Base-by-base conservation (phyloP, 1,140 invertebrate genomes). In the Rhizoglyphus robini region DNA sequence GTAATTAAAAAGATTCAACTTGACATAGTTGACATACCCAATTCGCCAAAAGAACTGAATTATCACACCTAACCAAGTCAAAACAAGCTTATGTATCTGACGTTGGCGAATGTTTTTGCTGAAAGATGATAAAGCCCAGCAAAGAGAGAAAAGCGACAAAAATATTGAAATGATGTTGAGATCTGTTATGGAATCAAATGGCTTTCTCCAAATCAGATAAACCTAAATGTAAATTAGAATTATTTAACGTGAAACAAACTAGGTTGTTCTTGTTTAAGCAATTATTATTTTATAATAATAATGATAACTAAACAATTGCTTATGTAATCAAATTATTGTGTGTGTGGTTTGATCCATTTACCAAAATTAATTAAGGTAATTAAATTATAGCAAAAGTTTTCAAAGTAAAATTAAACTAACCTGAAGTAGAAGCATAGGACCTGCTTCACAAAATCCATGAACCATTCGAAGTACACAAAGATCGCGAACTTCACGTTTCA, bases 41-140 rank as follows among this genome's bases (percentile, higher is more conserved):
- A 88, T 72, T 30, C 90, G 78, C 78, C 78, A 79, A 5, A 74
- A 61, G 67, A 92, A 82, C 75, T 88, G 86, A 68, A 86, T 87
- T 57, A 90, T 83, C n/a, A 90, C 88, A 1, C 89, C 88, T 8
- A 91, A 80, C 87, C 88, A 91, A 0, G 88, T 90, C 1, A 92
- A 78, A 0, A 91, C 87, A 2, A 91, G 78, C 63, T 86, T 81
- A 73, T 91, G 87, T 0, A 90, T 82, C 74, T 89, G 88, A 69
- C 85, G 81, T 68, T 83, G 75, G 1, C 86, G 76, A n/a, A 89
- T 83, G 74, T 90, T 87, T 76, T 91, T 90, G 72, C 86, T 88
- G 74, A 90, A 93, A 63, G 88, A 90, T 20, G 89, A 88, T 23
- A 94, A 78, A 25, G 88, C 86, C 90, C 90, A 93, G 72, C 88